These are phyloP conservation scores for Plestiodon gilberti DNA, from an alignment of 2,113 vertebrate genomes.

Conservation along the genomic window DNA sequence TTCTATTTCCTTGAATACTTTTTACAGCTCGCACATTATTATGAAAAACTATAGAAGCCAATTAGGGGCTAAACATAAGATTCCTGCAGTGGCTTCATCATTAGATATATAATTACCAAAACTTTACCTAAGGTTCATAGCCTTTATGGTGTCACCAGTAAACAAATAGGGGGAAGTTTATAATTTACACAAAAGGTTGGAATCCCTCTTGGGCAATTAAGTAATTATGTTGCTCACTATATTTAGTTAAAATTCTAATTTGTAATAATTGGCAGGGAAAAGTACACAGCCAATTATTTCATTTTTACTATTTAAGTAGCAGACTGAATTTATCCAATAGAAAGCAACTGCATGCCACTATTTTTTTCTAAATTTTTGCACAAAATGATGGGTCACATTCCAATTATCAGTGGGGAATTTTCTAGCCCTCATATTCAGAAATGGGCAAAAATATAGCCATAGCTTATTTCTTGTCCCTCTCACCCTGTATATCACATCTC, in stretches of 20 bases:
- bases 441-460: neutral
- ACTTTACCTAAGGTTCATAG: neutral
- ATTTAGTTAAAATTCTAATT: slow-evolving; percentile 28
- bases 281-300: slow-evolving; percentile 42
- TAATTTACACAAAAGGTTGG: slow-evolving; percentile 14
- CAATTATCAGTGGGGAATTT: neutral
- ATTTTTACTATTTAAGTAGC: slow-evolving; percentile 40
- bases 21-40: slow-evolving; percentile 14
- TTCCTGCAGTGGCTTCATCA: neutral
- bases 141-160: neutral
- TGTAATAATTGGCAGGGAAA: slow-evolving; percentile 41
- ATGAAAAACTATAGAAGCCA: neutral
- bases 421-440: neutral
- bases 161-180: slow-evolving; percentile 30
- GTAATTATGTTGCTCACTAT: slow-evolving; percentile 34
- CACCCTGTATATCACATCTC: too few species aligned
- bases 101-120: neutral
- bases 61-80: neutral
- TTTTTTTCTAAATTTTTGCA: neutral
- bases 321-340: slow-evolving; percentile 33
- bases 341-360: slow-evolving; percentile 19
- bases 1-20: neutral
- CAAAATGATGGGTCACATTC: neutral
- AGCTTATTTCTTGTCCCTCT: neutral
- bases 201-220: slow-evolving; percentile 38